Percentiles rank a stretch among this genome's conserved stretches.
phyloP scores from a whole-genome alignment of 2,113 vertebrate genomes.

The Hemicordylus capensis region DNA sequence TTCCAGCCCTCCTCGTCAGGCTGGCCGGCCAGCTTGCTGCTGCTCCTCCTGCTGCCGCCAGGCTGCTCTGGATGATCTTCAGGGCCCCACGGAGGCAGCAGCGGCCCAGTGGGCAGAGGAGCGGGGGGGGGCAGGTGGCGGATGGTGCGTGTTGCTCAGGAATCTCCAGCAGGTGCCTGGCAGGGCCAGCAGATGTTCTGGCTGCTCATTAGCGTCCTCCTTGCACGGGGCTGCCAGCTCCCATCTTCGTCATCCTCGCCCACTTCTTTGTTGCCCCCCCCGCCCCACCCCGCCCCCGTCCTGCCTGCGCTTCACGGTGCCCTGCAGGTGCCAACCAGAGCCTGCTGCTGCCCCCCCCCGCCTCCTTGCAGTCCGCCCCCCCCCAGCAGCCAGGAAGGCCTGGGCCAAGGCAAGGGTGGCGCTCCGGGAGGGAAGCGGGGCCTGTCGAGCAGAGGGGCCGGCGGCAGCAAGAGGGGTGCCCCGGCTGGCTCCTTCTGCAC shows the following conservation, averaged over 20 bases:
- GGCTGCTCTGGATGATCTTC: background rate
- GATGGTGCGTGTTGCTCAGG: background rate
- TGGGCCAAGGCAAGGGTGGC: no score
- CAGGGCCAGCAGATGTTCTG: conserved; percentile 18
- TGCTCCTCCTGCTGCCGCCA: background rate
- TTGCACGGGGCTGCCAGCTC: conserved; percentile 15
- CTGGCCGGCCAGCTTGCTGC: background rate
- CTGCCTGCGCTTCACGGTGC: no score
- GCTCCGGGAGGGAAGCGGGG: no score
- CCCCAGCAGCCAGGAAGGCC: background rate
- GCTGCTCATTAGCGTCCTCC: conserved; percentile 11
- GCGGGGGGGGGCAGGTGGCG: background rate
- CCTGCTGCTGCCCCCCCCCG: no score
- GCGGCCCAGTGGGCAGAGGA: background rate
- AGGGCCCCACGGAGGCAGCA: background rate
- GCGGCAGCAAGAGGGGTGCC: no score
- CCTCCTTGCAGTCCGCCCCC: background rate
- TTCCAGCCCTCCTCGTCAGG: background rate
- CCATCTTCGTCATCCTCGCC: background rate
- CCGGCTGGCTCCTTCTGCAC: no score
- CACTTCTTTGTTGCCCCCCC: background rate
- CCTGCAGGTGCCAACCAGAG: background rate
- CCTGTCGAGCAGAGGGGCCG: no score
- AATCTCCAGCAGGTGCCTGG: background rate
- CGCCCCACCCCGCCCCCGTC: background rate